phyloP scores from a whole-genome alignment of 1,140 invertebrate genomes.

The Mercenaria mercenaria region DNA sequence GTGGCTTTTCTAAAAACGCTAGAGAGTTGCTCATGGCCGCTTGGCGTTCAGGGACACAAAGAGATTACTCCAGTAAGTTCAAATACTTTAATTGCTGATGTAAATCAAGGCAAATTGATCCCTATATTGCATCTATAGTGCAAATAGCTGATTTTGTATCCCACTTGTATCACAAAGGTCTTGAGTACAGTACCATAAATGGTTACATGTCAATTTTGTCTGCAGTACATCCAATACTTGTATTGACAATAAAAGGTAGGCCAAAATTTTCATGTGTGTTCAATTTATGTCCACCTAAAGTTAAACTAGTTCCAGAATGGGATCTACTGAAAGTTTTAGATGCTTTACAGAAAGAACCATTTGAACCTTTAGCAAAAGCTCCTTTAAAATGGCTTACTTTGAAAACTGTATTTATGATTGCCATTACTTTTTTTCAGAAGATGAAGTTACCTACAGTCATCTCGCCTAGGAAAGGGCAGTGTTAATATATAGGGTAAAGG shows the following conservation, averaged over 20 bases:
- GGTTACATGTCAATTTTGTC: slow-evolving; percentile 62
- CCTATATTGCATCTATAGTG: slow-evolving; percentile 7
- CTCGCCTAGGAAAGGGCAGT: slow-evolving; percentile 4
- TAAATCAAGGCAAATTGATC: slow-evolving; percentile 55
- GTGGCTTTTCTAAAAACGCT: slow-evolving; percentile 36
- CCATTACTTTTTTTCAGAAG: slow-evolving; percentile 45
- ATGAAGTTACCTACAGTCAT: slow-evolving; percentile 41
- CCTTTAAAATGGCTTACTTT: slow-evolving; percentile 42
- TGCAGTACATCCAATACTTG: slow-evolving; percentile 14
- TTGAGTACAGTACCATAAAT: slow-evolving; percentile 40
- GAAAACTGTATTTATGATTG: slow-evolving; percentile 36
- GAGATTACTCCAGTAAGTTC: slow-evolving; percentile 40
- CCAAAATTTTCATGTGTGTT: slow-evolving; percentile 34
- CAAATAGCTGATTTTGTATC: slow-evolving; percentile 40
- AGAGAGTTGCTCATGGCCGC: slow-evolving; percentile 43
- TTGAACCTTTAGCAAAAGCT: slow-evolving; percentile 22
- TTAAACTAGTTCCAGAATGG: slow-evolving; percentile 41
- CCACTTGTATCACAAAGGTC: background rate
- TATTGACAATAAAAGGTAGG: slow-evolving; percentile 7
- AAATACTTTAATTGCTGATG: slow-evolving; percentile 57
- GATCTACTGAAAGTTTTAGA: slow-evolving; percentile 47
- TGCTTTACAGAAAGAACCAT: slow-evolving; percentile 13
- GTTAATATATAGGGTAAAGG: slow-evolving; percentile 44
- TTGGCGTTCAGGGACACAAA: slow-evolving; percentile 42
- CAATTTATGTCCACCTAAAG: slow-evolving; percentile 37